Conservation (phyloP, 2,797 vertebrate species). For the Centropyge bicolor region DNA sequence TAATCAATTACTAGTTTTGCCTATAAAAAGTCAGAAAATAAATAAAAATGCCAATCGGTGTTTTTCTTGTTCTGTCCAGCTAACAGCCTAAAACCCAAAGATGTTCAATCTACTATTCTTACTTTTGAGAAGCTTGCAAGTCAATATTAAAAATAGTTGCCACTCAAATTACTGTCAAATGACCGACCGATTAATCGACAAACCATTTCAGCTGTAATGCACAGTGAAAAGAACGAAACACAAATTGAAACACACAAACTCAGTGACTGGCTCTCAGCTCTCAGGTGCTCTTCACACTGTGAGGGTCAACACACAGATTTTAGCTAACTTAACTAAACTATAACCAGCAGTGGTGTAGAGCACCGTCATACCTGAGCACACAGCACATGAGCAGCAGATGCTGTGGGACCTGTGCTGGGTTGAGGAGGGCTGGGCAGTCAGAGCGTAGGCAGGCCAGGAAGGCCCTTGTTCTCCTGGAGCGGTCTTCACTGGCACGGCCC, state of each 20-base stretch:
- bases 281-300: neutral
- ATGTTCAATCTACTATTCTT: too few species aligned
- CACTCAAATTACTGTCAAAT: too few species aligned
- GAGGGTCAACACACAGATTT: neutral
- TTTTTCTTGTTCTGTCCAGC: neutral
- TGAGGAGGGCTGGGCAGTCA: slow-evolving; percentile 93
- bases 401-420: slow-evolving; percentile 92
- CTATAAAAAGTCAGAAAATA: too few species aligned
- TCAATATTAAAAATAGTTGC: too few species aligned
- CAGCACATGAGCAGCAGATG: slow-evolving; percentile 97
- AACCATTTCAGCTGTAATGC: neutral
- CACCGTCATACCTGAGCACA: slow-evolving; percentile 88
- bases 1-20: too few species aligned
- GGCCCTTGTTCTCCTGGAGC: slow-evolving; percentile 92
- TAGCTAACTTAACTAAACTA: too few species aligned
- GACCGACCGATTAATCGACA: neutral
- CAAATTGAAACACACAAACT: neutral
- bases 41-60: neutral
- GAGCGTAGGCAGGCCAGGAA: slow-evolving; percentile 95
- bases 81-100: too few species aligned
- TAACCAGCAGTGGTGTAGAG: neutral
- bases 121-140: too few species aligned
- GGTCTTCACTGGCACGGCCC: slow-evolving; percentile 93
- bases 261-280: neutral
- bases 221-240: neutral